These are phyloP conservation scores for Plectropomus leopardus DNA, from an alignment of 2,113 vertebrate species.

Conservation along the genomic window DNA sequence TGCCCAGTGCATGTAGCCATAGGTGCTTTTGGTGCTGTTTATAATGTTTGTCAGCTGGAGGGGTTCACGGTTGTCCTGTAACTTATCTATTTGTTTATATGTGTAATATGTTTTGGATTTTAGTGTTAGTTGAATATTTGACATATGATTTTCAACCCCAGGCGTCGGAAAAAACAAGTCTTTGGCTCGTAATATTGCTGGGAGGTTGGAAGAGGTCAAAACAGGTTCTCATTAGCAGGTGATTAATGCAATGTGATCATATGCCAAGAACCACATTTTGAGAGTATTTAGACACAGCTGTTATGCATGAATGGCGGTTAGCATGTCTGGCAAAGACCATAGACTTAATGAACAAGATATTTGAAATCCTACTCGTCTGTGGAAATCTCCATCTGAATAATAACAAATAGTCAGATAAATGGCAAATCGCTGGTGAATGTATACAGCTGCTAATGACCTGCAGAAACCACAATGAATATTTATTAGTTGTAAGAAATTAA, in stretches of 20 bases:
- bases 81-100: not conserved
- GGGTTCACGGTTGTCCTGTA: not conserved
- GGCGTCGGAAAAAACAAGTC: not conserved
- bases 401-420: constrained; percentile 36
- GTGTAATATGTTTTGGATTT: constrained; percentile 21
- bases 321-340: constrained; percentile 19
- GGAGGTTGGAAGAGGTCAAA: constrained; percentile 42
- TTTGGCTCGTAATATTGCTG: constrained; percentile 8
- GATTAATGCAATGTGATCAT: constrained; percentile 50
- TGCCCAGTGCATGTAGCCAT: not conserved
- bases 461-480: constrained; percentile 8
- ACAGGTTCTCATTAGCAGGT: constrained; percentile 39
- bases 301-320: constrained; percentile 20
- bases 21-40: constrained; percentile 15
- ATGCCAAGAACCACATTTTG: constrained; percentile 56
- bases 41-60: constrained; percentile 16
- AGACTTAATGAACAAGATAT: constrained; percentile 41
- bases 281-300: constrained; percentile 24
- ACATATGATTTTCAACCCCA: not conserved
- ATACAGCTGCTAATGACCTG: constrained; percentile 9
- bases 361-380: constrained; percentile 27
- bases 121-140: constrained; percentile 16
- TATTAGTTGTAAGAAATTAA: constrained; percentile 16
- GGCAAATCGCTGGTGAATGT: constrained; percentile 1
- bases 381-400: constrained; percentile 24